A percentile compares a stretch with the other conserved stretches of the same genome.
Evolutionary conservation across 2,888 invertebrate species (phyloP).

Genomic region (Heliconius erato): DNA sequence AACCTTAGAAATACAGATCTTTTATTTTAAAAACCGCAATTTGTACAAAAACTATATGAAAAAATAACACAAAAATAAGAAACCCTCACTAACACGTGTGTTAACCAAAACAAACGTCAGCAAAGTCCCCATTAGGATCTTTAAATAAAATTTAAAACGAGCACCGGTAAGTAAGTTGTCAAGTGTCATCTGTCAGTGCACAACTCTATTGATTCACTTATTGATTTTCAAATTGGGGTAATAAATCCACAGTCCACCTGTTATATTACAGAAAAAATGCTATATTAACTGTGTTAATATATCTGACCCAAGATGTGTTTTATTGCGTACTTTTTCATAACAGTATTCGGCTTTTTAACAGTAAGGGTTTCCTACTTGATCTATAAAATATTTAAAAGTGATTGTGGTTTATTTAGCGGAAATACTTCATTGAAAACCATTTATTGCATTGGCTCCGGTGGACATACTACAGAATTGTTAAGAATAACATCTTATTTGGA

Average conservation of each 20-base stretch:
- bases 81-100: too few relatives aligned
- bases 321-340: background rate
- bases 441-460: conserved; percentile 92
- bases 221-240: conserved; percentile 2
- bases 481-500: conserved; percentile 88
- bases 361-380: conserved; percentile 40
- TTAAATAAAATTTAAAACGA: conserved; percentile 1
- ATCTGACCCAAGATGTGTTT: conserved; percentile 3
- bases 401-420: conserved; percentile 54
- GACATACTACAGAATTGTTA: conserved; percentile 98
- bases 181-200: conserved; percentile 1
- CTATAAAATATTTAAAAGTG: conserved; percentile 45
- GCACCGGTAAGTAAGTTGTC: too few relatives aligned
- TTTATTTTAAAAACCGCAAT: too few relatives aligned
- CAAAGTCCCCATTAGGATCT: too few relatives aligned
- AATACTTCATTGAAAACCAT: conserved; percentile 76
- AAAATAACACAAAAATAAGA: too few relatives aligned
- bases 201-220: conserved; percentile 1
- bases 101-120: too few relatives aligned
- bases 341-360: background rate
- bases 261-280: background rate
- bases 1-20: too few relatives aligned
- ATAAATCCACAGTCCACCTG: background rate
- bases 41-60: too few relatives aligned
- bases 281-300: background rate